Percentiles rank a stretch among this genome's conserved stretches.
These are phyloP conservation scores for Urosaurus nigricauda DNA, from an alignment of 2,797 vertebrate genomes.

Conservation along the genomic window DNA sequence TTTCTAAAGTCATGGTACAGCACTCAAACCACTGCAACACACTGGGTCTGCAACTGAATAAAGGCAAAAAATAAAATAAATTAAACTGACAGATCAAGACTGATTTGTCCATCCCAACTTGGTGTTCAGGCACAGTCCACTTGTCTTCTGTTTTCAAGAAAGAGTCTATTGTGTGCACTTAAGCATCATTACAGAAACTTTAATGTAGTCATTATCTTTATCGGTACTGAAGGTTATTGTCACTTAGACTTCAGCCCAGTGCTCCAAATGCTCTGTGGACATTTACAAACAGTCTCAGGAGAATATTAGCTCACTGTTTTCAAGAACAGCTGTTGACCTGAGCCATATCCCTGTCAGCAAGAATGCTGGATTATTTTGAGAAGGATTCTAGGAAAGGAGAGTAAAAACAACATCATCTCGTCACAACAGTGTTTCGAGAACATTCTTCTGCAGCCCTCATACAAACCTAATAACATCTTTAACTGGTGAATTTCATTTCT, in stretches of 20 bases:
- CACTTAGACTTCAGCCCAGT: slow-evolving; percentile 6
- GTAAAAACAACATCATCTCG: not conserved
- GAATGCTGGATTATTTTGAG: not conserved
- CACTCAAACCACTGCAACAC: not conserved
- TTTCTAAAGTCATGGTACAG: no score
- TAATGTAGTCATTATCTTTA: slow-evolving; percentile 31
- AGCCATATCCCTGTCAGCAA: slow-evolving; percentile 4
- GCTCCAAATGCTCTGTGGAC: slow-evolving; percentile 15
- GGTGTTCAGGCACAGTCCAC: not conserved
- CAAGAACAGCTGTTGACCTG: slow-evolving; percentile 20
- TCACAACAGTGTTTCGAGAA: not conserved
- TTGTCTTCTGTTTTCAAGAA: slow-evolving; percentile 1
- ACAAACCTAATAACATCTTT: not conserved
- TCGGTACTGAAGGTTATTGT: slow-evolving; percentile 20
- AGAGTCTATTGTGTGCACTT: slow-evolving; percentile 16
- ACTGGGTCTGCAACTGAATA: not conserved
- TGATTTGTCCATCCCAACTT: not conserved
- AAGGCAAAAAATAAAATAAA: not conserved
- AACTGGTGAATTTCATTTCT: not conserved
- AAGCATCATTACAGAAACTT: slow-evolving; percentile 11
- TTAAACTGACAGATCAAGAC: not conserved
- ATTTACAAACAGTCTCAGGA: slow-evolving; percentile 21
- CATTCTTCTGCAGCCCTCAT: not conserved
- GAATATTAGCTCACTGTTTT: slow-evolving; percentile 14
- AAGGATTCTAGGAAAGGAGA: not conserved